phyloP scores from a whole-genome alignment of 2,888 invertebrate genomes.

The Gisinianus flammeolus region DNA sequence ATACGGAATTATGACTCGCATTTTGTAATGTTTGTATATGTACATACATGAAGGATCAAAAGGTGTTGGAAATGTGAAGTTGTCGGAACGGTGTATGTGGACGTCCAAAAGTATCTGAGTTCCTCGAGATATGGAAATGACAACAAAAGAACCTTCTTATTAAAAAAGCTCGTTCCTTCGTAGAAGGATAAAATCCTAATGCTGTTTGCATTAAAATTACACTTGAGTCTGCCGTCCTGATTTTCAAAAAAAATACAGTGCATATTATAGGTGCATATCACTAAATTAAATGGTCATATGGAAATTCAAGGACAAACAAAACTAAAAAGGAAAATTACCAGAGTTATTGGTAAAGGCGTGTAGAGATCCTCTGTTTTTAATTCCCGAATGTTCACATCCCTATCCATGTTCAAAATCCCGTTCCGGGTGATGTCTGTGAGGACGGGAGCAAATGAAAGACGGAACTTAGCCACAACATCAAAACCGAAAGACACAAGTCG shows the following conservation, averaged over 20 bases:
- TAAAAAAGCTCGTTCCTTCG: background rate
- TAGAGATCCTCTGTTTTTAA: constrained; percentile 6
- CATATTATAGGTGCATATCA: background rate
- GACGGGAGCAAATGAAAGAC: background rate
- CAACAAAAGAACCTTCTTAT: background rate
- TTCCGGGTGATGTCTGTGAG: background rate
- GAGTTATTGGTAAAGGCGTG: background rate
- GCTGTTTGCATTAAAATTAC: background rate
- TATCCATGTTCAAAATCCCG: background rate
- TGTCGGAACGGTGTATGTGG: background rate
- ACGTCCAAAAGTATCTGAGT: constrained; percentile 1
- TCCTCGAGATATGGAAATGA: constrained; percentile 4
- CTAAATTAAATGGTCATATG: background rate
- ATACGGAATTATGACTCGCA: too few relatives aligned
- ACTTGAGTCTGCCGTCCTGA: background rate
- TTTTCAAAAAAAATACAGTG: too few relatives aligned
- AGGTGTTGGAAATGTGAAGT: background rate
- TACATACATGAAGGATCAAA: background rate
- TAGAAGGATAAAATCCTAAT: background rate
- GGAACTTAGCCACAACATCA: background rate
- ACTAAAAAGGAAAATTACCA: background rate
- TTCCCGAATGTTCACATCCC: background rate
- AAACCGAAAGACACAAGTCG: background rate
- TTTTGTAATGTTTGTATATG: too few relatives aligned
- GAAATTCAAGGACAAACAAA: background rate